A percentile compares a stretch with the other conserved stretches of the same genome.
These are phyloP conservation scores for Tenthredo notha DNA, from an alignment of 2,888 invertebrate genomes.

Conservation along the genomic window DNA sequence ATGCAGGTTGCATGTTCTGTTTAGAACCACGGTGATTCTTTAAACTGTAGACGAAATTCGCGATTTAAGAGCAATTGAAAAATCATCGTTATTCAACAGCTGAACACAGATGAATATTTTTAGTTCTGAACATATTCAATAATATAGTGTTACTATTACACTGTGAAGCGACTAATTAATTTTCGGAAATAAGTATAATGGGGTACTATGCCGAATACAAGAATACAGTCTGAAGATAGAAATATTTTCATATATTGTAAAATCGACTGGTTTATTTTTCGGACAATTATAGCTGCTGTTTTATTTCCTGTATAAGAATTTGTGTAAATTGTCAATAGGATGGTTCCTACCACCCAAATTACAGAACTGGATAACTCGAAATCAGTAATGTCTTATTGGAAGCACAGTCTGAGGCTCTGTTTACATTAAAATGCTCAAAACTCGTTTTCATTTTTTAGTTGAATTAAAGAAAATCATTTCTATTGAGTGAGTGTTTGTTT, in stretches of 20 bases:
- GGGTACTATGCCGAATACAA: slow-evolving; percentile 3
- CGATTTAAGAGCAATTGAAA: not conserved
- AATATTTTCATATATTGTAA: not conserved
- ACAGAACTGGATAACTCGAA: not conserved
- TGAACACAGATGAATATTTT: not conserved
- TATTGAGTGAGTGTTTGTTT: not conserved
- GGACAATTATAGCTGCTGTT: not conserved
- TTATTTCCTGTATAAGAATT: not conserved
- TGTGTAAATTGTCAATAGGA: not conserved
- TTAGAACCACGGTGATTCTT: not conserved
- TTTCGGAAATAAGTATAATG: not conserved
- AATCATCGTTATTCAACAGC: not conserved
- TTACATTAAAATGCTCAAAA: slow-evolving; percentile 30
- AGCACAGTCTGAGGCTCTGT: slow-evolving; percentile 3
- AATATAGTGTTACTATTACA: not conserved
- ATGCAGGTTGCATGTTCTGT: not conserved
- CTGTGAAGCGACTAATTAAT: not conserved
- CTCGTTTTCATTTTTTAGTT: not conserved
- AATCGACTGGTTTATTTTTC: not conserved
- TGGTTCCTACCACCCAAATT: not conserved
- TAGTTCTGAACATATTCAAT: not conserved
- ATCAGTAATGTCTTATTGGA: not conserved
- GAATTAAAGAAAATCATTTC: not conserved
- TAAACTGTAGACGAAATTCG: not conserved
- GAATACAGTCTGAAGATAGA: not conserved